Evolutionary conservation across 1,140 invertebrate genomes (phyloP).

Genomic region (Aphis craccivora): DNA sequence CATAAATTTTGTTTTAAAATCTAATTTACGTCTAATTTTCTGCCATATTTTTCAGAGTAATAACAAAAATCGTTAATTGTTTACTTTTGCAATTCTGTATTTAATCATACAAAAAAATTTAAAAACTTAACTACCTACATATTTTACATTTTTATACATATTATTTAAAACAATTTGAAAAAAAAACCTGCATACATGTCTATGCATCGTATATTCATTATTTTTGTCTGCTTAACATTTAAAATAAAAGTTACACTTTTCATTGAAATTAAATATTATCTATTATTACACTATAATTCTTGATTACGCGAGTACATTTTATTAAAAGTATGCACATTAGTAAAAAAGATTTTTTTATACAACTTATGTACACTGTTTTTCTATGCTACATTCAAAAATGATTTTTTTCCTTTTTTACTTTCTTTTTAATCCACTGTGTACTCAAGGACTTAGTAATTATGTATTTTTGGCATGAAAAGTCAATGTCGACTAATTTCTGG

Average conservation of each 20-base stretch:
- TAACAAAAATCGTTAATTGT: neutral
- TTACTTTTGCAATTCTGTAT: no score
- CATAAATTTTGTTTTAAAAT: neutral
- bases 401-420: neutral
- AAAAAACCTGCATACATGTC: neutral
- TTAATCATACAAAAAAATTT: neutral
- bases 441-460: neutral
- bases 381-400: neutral
- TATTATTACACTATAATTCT: neutral
- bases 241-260: neutral
- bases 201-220: neutral
- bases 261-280: neutral
- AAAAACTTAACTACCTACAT: neutral
- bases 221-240: neutral
- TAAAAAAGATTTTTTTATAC: neutral
- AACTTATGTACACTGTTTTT: neutral
- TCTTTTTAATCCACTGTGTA: neutral
- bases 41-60: neutral
- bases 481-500: neutral
- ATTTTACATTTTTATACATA: neutral
- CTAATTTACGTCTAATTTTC: neutral
- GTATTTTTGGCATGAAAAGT: slow-evolving; percentile 14
- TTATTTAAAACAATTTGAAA: neutral
- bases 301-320: neutral
- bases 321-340: neutral